A percentile compares a stretch with the other conserved stretches of the same genome.
These are phyloP conservation scores for Brachyalestes nurse DNA, from an alignment of 2,797 vertebrate species.

Conservation along the genomic window DNA sequence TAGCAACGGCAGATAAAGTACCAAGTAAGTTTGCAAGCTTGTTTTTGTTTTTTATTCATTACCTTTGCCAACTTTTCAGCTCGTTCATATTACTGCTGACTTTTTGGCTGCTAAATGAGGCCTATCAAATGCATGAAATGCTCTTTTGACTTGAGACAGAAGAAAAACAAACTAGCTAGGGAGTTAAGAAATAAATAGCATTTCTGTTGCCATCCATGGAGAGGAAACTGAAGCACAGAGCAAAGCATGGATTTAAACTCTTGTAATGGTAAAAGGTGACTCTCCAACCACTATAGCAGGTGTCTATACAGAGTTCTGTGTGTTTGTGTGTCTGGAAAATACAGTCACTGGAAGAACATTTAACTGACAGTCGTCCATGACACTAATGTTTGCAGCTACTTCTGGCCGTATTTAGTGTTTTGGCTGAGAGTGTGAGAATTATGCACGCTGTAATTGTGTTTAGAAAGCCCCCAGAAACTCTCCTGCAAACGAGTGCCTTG, in stretches of 20 bases:
- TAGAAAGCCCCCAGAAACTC: neutral
- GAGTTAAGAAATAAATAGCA: neutral
- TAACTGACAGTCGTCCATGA: neutral
- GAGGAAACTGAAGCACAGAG: neutral
- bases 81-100: neutral
- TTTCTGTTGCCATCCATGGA: neutral
- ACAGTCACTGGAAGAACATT: neutral
- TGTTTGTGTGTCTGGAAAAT: neutral
- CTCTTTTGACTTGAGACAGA: neutral
- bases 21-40: conserved; percentile 44
- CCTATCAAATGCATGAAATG: neutral
- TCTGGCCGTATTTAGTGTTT: neutral
- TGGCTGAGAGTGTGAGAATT: neutral
- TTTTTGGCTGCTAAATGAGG: no score
- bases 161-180: neutral
- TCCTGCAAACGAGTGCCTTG: neutral
- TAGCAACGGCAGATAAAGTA: conserved; percentile 37
- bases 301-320: neutral
- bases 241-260: neutral
- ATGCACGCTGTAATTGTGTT: neutral
- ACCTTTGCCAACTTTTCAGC: neutral
- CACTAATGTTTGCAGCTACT: neutral
- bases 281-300: neutral
- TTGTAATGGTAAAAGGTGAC: neutral
- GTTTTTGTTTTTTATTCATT: neutral